Base-by-base conservation (phyloP, 2,797 vertebrate species). In the Notolepis coatsorum region DNA sequence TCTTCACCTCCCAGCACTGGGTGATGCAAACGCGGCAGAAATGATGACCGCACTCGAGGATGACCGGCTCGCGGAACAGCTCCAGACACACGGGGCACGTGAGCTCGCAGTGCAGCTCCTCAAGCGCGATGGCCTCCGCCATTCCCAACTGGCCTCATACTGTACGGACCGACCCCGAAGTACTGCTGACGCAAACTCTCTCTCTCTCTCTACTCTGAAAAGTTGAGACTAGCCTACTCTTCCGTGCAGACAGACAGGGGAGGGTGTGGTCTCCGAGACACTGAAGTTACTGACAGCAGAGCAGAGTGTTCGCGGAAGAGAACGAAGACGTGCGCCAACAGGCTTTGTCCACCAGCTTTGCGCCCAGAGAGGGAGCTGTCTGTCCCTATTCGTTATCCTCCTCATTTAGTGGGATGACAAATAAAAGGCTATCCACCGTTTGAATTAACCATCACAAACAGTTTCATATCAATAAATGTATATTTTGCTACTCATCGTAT, bases 41-140 rank as follows among this genome's bases (percentile, higher is more conserved):
- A 74, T 93, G 91, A 61, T 93, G 92, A 0, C 91, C 92, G 74
- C 92, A 93, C 17, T 91, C 89, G 27, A 93, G 86, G 56, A 92
- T 91, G 23, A 92, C 91, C 0, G 92, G 92, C 1, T 91, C 89
- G 0, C 25, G 73, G 81, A 93, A 92, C 12, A 93, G 73, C 55
- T 92, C 92, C 71, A 92, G 12, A 61, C 92, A 93, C 65, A 92
- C 89, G 17, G 90, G 88, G 18, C 92, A 93, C 35, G 88, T 93
- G 15, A 93, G 84, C 70, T 92, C 91, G 20, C 79, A 81, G 28
- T 88, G 90, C 0, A 93, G 87, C 9, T 91, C 91, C 17, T 92
- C 90, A 59, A 91, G 85, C 38, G 89, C 81, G 67, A 12, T 77
- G 63, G 80, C 39, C 7, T 92, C 89, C 53, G 86, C 88, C 91